These are phyloP conservation scores for Hemicrepidius hirtus DNA, from an alignment of 2,888 invertebrate genomes.

Conservation along the genomic window DNA sequence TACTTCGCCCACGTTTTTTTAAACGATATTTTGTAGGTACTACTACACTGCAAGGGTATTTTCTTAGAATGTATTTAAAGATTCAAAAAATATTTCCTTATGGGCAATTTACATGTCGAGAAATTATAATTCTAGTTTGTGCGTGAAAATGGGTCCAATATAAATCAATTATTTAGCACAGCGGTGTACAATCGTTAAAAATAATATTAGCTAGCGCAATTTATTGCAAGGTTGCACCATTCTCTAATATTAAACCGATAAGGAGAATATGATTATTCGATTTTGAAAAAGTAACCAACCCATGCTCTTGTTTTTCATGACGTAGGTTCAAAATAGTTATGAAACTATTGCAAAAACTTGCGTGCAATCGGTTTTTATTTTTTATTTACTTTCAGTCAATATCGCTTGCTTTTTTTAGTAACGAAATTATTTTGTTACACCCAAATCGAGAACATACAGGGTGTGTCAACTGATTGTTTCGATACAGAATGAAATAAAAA, in stretches of 20 bases:
- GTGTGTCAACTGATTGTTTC: no score
- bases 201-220: conserved; percentile 32
- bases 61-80: neutral
- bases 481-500: no score
- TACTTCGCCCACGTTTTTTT: neutral
- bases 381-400: neutral
- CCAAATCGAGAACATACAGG: no score
- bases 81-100: neutral
- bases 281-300: conserved; percentile 9
- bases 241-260: conserved; percentile 27
- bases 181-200: conserved; percentile 35
- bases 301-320: neutral
- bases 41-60: neutral
- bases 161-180: conserved; percentile 37
- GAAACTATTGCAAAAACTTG: neutral
- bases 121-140: neutral
- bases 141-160: conserved; percentile 25
- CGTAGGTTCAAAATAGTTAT: neutral
- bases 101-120: neutral
- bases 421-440: neutral
- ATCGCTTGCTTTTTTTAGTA: neutral
- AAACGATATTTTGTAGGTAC: no score
- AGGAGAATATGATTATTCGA: neutral
- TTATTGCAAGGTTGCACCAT: conserved; percentile 39
- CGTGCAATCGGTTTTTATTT: neutral